Percentiles rank a stretch among this genome's conserved stretches.
phyloP scores from a whole-genome alignment of 2,888 invertebrate genomes.

The Criorhina ranunculi region DNA sequence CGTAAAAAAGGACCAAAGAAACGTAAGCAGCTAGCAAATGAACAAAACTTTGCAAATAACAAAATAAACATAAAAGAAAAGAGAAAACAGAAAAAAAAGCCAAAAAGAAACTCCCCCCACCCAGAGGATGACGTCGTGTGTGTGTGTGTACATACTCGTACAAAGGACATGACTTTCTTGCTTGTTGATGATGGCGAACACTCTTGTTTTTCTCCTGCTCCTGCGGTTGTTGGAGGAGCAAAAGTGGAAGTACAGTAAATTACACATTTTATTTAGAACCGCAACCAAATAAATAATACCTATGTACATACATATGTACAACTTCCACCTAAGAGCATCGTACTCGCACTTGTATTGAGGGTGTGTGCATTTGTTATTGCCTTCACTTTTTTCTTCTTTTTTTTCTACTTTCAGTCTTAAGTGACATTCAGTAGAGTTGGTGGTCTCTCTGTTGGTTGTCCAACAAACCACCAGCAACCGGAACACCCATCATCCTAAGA shows the following conservation, averaged over 20 bases:
- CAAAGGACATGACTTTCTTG: slow-evolving; percentile 51
- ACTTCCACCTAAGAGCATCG: slow-evolving; percentile 34
- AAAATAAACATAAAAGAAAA: slow-evolving; percentile 69
- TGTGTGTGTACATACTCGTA: neutral
- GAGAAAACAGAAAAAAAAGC: slow-evolving; percentile 2
- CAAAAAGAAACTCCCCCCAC: neutral
- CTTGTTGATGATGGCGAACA: slow-evolving; percentile 56
- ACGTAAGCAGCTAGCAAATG: slow-evolving; percentile 69
- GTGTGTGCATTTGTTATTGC: slow-evolving; percentile 42
- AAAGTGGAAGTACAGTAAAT: slow-evolving; percentile 56
- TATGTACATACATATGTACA: neutral
- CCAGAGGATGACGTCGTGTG: neutral
- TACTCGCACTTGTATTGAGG: slow-evolving; percentile 16
- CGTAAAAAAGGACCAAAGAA: slow-evolving; percentile 65
- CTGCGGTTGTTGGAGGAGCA: neutral
- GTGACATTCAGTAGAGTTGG: slow-evolving; percentile 38
- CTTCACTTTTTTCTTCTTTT: neutral
- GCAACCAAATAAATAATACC: slow-evolving; percentile 57
- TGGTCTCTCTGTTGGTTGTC: slow-evolving; percentile 24
- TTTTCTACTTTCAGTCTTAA: slow-evolving; percentile 32
- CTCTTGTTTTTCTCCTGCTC: slow-evolving; percentile 24
- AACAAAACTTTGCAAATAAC: slow-evolving; percentile 74
- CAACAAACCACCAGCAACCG: slow-evolving; percentile 1
- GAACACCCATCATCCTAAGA: slow-evolving; percentile 17
- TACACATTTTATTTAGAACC: slow-evolving; percentile 66